Evolutionary conservation across 1,140 invertebrate species (phyloP).

Genomic region (Saxidomus purpurata): DNA sequence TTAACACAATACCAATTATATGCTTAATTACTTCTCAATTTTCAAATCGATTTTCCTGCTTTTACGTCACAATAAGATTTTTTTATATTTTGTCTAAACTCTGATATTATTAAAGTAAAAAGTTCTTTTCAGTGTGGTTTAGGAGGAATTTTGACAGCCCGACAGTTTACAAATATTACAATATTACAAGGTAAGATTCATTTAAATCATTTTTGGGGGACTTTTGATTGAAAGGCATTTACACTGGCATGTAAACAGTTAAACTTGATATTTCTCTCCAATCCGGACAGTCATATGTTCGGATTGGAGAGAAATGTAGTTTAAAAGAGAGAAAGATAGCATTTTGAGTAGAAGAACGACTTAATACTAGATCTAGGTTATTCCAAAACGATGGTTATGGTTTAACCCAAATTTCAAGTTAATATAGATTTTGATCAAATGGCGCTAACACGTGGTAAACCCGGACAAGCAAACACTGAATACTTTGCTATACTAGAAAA

Average conservation of each 20-base stretch:
- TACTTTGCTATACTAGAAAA: too few relatives aligned
- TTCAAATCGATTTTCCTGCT: neutral
- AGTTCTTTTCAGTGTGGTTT: neutral
- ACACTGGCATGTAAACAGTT: neutral
- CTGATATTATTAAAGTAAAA: neutral
- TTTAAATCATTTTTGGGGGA: neutral
- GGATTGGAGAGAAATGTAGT: too few relatives aligned
- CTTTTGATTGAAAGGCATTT: neutral
- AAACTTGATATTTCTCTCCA: neutral
- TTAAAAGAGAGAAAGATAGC: too few relatives aligned
- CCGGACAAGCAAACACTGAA: too few relatives aligned
- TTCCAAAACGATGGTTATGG: too few relatives aligned
- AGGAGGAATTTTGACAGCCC: neutral
- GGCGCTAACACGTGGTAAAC: too few relatives aligned
- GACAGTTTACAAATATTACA: neutral
- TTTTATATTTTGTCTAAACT: neutral
- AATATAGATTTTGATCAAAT: too few relatives aligned
- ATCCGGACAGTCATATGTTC: too few relatives aligned
- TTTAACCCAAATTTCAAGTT: too few relatives aligned
- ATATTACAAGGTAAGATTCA: neutral
- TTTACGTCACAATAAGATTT: neutral
- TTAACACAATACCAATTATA: neutral
- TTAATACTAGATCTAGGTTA: too few relatives aligned
- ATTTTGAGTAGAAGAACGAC: too few relatives aligned
- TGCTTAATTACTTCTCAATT: neutral